Conservation (phyloP, 2,888 invertebrate species). For the Euproctis similis region DNA sequence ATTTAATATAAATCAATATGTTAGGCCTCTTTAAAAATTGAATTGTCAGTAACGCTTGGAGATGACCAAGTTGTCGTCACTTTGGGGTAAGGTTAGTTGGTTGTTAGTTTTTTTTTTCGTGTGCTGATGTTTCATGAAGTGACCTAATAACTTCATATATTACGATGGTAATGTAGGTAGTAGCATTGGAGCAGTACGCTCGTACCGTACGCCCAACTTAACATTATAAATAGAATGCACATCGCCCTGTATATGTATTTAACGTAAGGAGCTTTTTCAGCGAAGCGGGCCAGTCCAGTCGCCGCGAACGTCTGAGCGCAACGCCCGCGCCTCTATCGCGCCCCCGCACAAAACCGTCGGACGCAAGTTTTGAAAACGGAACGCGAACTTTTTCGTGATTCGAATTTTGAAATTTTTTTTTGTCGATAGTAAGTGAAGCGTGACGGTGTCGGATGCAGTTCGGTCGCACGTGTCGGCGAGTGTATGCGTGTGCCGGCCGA, state of each 20-base stretch:
- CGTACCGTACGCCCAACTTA: conserved; percentile 61
- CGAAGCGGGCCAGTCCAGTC: conserved; percentile 49
- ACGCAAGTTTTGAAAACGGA: conserved; percentile 40
- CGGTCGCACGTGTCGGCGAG: conserved; percentile 32
- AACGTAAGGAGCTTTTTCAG: conserved; percentile 65
- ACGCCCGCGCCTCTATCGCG: conserved; percentile 51
- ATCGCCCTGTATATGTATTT: conserved; percentile 60
- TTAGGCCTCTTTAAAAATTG: not conserved
- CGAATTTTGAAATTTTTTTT: conserved; percentile 26
- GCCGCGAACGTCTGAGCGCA: conserved; percentile 51
- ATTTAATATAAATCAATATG: conserved; percentile 18
- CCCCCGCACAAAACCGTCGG: conserved; percentile 23
- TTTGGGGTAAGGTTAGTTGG: conserved; percentile 16
- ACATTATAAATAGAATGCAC: conserved; percentile 71
- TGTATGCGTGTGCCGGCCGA: conserved; percentile 33
- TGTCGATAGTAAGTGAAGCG: conserved; percentile 21
- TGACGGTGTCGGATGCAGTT: conserved; percentile 19
- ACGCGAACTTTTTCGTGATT: conserved; percentile 35
- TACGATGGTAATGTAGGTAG: conserved; percentile 57
- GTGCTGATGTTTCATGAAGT: conserved; percentile 48
- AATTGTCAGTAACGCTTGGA: too few species aligned
- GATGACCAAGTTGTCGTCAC: conserved; percentile 1
- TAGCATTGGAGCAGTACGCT: conserved; percentile 46
- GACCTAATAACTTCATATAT: conserved; percentile 66
- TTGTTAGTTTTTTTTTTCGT: conserved; percentile 9